These are phyloP conservation scores for Cydia pomonella DNA, from an alignment of 1,140 invertebrate species.

Conservation along the genomic window DNA sequence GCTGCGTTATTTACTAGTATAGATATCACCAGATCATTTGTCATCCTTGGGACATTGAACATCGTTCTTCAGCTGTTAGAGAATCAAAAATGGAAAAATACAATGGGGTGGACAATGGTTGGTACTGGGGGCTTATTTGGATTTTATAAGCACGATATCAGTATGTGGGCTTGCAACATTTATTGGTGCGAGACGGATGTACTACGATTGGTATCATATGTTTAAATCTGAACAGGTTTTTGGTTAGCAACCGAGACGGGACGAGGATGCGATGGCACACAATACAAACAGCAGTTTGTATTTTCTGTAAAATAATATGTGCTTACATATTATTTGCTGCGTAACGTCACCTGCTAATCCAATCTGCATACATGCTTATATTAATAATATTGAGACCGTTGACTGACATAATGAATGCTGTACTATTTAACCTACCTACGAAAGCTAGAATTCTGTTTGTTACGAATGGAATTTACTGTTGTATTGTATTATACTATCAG, in stretches of 20 bases:
- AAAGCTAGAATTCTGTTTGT: neutral
- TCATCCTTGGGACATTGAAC: conserved; percentile 32
- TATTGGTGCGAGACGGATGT: neutral
- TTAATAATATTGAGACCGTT: conserved; percentile 5
- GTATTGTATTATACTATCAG: conserved; percentile 3
- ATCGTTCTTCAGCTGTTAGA: conserved; percentile 23
- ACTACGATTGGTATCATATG: neutral
- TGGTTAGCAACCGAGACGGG: neutral
- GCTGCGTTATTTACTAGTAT: conserved; percentile 43
- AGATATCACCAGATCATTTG: conserved; percentile 46
- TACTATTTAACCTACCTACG: neutral
- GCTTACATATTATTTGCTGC: neutral
- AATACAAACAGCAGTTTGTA: neutral
- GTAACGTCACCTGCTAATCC: neutral
- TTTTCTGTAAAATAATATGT: neutral
- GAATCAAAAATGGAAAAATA: conserved; percentile 24
- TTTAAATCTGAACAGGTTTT: neutral
- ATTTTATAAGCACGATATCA: neutral
- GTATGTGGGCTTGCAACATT: neutral
- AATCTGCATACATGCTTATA: neutral
- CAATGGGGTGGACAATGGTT: neutral
- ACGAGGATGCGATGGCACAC: no score
- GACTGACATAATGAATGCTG: neutral
- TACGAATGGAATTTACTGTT: neutral
- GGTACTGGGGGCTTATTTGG: neutral